These are phyloP conservation scores for Strix uralensis DNA, from an alignment of 2,113 vertebrate genomes.

Conservation along the genomic window DNA sequence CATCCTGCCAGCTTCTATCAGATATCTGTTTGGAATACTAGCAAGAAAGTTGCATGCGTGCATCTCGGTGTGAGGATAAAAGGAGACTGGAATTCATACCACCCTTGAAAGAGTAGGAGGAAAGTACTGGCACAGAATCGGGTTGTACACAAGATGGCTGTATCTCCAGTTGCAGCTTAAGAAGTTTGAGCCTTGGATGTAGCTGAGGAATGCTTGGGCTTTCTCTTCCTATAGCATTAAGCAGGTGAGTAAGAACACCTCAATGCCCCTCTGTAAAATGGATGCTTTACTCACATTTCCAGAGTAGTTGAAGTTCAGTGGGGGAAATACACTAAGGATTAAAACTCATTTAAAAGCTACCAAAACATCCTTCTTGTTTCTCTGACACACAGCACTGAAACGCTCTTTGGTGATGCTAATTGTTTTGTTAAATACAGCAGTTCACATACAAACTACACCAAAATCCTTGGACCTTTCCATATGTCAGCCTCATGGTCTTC, in stretches of 20 bases:
- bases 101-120: not conserved
- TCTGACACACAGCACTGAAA: not conserved
- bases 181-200: not conserved
- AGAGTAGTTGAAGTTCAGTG: not conserved
- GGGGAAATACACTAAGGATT: not conserved
- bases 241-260: not conserved
- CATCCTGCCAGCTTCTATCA: constrained; percentile 14
- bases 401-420: not conserved
- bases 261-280: not conserved
- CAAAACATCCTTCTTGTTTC: not conserved
- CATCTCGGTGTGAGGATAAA: not conserved
- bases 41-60: not conserved
- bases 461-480: not conserved
- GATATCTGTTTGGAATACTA: not conserved
- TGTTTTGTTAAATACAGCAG: not conserved
- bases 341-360: not conserved
- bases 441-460: not conserved
- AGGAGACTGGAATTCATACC: not conserved
- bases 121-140: not conserved
- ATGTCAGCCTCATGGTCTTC: not conserved
- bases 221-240: not conserved
- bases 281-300: not conserved
- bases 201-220: not conserved
- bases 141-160: not conserved
- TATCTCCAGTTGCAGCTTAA: not conserved